phyloP scores from a whole-genome alignment of 2,888 invertebrate species.

The Catocala nupta region DNA sequence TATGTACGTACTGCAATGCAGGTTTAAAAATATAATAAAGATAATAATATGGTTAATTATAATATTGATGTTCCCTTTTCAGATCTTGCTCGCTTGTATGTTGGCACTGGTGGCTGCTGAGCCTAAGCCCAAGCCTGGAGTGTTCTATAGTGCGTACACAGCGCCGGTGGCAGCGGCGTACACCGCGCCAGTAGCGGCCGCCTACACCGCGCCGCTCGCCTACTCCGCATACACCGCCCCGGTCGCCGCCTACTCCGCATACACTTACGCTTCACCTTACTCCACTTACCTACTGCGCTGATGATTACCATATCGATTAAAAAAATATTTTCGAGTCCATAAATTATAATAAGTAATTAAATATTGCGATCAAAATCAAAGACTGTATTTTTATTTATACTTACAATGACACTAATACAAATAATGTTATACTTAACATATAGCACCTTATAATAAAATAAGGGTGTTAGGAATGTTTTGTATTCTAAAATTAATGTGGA shows the following conservation, averaged over 20 bases:
- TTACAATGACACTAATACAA: too few species aligned
- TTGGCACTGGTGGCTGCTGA: slow-evolving; percentile 75
- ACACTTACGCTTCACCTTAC: slow-evolving; percentile 63
- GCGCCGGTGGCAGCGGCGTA: slow-evolving; percentile 60
- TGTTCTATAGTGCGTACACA: slow-evolving; percentile 67
- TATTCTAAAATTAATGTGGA: too few species aligned
- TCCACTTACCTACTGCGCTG: slow-evolving; percentile 59
- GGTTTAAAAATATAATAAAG: too few species aligned
- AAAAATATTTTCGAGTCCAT: background rate
- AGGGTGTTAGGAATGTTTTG: too few species aligned
- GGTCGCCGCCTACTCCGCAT: slow-evolving; percentile 64
- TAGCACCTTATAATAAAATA: too few species aligned
- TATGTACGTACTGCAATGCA: too few species aligned
- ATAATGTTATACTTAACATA: too few species aligned
- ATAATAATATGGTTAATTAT: too few species aligned
- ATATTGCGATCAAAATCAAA: too few species aligned
- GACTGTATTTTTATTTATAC: too few species aligned
- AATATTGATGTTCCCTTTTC: slow-evolving; percentile 37
- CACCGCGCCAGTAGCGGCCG: slow-evolving; percentile 71
- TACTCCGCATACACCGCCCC: slow-evolving; percentile 69
- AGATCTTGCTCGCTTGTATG: slow-evolving; percentile 82
- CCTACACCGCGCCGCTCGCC: slow-evolving; percentile 73
- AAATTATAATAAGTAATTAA: background rate
- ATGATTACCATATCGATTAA: slow-evolving; percentile 20
- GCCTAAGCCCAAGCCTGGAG: slow-evolving; percentile 72